phyloP scores from a whole-genome alignment of 2,888 invertebrate species.

The Aleiodes testaceus region DNA sequence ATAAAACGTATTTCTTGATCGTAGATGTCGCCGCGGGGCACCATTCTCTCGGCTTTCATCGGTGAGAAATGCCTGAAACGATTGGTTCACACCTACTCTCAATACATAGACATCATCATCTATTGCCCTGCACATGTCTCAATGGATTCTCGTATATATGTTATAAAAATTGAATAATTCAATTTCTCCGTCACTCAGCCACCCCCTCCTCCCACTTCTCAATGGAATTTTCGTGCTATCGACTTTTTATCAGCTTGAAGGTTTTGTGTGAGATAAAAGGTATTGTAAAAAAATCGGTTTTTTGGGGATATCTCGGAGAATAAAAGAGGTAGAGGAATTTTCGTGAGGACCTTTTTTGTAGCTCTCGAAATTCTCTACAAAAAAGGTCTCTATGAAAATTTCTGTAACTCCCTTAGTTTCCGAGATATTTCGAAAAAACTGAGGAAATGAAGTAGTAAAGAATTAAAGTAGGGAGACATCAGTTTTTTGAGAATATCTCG shows the following conservation, averaged over 20 bases:
- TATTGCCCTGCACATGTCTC: constrained; percentile 23
- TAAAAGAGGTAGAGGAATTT: too few species aligned
- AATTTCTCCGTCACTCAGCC: constrained; percentile 1
- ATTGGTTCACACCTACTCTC: constrained; percentile 42
- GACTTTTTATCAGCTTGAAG: constrained; percentile 44
- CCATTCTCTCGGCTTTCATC: constrained; percentile 37
- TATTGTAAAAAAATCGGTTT: too few species aligned
- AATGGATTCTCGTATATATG: constrained; percentile 17
- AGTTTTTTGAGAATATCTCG: too few species aligned
- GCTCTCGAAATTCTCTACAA: too few species aligned
- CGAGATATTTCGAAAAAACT: too few species aligned
- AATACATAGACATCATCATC: constrained; percentile 11
- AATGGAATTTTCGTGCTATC: constrained; percentile 15
- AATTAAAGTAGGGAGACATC: too few species aligned
- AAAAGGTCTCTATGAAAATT: too few species aligned
- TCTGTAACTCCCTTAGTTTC: too few species aligned
- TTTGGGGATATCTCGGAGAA: too few species aligned
- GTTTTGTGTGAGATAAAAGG: too few species aligned
- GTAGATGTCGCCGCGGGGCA: constrained; percentile 40
- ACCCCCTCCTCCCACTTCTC: background rate
- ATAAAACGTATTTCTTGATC: constrained; percentile 42
- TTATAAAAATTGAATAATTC: constrained; percentile 32
- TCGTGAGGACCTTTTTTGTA: too few species aligned
- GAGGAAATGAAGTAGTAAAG: too few species aligned
- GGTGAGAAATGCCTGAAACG: constrained; percentile 35